phyloP scores from a whole-genome alignment of 2,113 vertebrate species.

The Zosterops pallidus region DNA sequence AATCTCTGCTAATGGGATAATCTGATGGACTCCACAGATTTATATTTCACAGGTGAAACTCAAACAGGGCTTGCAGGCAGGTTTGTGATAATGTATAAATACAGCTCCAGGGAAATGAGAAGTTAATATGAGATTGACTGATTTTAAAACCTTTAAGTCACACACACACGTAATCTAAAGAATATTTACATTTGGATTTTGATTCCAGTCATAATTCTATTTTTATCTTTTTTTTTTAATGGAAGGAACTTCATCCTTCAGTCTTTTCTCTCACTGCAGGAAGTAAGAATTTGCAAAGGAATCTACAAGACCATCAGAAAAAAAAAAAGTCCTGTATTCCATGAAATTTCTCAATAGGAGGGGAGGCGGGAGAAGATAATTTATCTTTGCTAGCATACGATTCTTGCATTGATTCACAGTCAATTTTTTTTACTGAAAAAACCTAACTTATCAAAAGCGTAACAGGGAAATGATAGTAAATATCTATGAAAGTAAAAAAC shows the following conservation, averaged over 20 bases:
- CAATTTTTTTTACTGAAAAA: neutral
- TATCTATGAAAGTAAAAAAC: neutral
- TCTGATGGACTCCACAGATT: neutral
- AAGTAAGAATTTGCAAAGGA: neutral
- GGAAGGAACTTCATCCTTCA: neutral
- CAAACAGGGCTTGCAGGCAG: neutral
- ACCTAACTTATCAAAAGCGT: neutral
- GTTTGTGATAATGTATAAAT: neutral
- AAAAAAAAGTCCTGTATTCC: neutral
- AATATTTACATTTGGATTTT: neutral
- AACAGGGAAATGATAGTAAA: neutral
- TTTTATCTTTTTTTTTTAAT: neutral
- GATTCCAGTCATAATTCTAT: neutral
- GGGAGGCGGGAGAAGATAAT: neutral
- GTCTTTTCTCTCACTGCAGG: neutral
- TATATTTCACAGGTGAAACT: neutral
- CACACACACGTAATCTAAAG: neutral
- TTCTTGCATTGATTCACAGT: neutral
- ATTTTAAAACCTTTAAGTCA: neutral
- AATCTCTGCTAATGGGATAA: neutral
- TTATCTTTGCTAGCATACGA: neutral
- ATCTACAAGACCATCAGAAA: neutral
- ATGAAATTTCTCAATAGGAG: neutral
- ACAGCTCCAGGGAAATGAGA: neutral
- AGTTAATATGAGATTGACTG: neutral